These are phyloP conservation scores for Vicugna pacos DNA, from an alignment of 2,113 vertebrate genomes.

Conservation along the genomic window DNA sequence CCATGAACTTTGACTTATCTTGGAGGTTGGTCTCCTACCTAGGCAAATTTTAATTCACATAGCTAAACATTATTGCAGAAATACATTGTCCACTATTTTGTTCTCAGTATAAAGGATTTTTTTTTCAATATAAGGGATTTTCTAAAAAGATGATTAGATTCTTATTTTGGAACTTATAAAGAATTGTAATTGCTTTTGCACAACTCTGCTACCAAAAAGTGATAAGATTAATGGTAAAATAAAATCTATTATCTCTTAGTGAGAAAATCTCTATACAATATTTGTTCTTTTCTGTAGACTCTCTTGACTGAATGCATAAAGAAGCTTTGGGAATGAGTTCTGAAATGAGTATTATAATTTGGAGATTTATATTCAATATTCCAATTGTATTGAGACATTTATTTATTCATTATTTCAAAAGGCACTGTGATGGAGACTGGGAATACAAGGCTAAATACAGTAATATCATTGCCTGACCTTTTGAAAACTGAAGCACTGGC, in stretches of 20 bases:
- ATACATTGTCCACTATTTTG: neutral
- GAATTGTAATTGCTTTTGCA: neutral
- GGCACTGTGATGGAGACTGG: neutral
- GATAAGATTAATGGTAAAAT: neutral
- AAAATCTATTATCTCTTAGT: rapidly evolving
- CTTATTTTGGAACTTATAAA: neutral
- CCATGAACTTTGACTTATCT: neutral
- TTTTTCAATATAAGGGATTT: neutral
- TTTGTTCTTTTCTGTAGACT: neutral
- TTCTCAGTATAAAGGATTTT: neutral
- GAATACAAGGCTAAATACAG: neutral
- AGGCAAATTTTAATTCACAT: neutral
- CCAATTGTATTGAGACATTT: neutral
- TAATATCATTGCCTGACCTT: slow-evolving; percentile 7
- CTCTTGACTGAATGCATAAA: neutral
- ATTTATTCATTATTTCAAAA: slow-evolving; percentile 9
- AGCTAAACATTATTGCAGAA: neutral
- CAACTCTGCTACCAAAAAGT: neutral
- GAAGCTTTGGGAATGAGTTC: neutral
- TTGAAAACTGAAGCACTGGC: neutral
- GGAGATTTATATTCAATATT: neutral
- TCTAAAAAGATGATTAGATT: slow-evolving; percentile 12
- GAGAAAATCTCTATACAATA: neutral
- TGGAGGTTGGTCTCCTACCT: neutral
- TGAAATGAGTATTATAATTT: neutral